Base-by-base conservation (phyloP, 2,797 vertebrate genomes). In the Cyclopterus lumpus region DNA sequence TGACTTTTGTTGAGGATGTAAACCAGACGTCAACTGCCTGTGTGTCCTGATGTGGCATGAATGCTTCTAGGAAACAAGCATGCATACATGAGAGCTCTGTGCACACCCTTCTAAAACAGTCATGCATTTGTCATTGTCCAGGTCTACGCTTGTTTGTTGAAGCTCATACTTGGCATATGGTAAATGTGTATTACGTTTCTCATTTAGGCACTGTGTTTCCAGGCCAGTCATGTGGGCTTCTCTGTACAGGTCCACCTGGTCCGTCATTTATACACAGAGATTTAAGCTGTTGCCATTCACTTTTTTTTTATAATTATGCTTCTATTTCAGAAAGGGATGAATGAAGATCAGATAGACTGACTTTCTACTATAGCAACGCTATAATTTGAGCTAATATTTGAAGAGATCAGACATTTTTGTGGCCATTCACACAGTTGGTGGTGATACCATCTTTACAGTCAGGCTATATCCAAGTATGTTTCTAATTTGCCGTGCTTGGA, bases 401-500 rank as follows among this genome's bases (percentile, higher is more conserved):
- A 59, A 57, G 48, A 77, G 49, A 61, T 85, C 42, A 77, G 53
- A 86, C 67, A 88, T 89, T 87, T 88, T 90, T 85, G 84, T 73
- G 87, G 79, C 78, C 49, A 8, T 65, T 86, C 71, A 73, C 79
- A 73, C 79, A 75, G 75, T 84, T 73, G 73, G 65, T 76, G 75
- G 82, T 85, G 70, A 90, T 93, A 88, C 67, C 87, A 93, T 94
- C 85, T 86, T 85, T 83, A 87, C 73, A 60, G 85, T 89, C 67
- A 81, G 78, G 77, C 84, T 77, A 79, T 81, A 79, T 87, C 70
- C 71, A 80, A 91, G 74, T 82, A 79, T 92, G 93, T 93, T 93
- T 94, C 79, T 73, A 76, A 79, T 95, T 93, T 93, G 82, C 88
- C 81, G 89, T 89, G 88, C 91, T 93, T 90, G 86, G 87, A 89